A percentile compares a stretch with the other conserved stretches of the same genome.
Conservation (phyloP, 2,888 invertebrate species). For the Platycheirus rosarum region DNA sequence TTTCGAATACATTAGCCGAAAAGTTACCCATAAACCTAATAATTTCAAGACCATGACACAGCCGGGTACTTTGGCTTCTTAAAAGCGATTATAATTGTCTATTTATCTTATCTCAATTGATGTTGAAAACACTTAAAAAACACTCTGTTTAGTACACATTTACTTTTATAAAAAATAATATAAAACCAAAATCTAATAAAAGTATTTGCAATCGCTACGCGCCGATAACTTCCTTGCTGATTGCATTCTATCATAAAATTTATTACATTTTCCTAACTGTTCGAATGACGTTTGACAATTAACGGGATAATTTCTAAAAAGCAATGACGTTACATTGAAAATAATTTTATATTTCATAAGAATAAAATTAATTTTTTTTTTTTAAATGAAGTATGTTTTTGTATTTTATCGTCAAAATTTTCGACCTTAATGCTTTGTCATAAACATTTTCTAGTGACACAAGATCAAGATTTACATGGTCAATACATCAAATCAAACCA, state of each 20-base stretch:
- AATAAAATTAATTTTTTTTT: too few relatives aligned
- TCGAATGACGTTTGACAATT: constrained; percentile 16
- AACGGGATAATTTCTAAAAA: neutral
- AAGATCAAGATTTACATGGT: constrained; percentile 35
- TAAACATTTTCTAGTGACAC: constrained; percentile 18
- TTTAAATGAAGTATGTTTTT: too few relatives aligned
- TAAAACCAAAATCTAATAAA: neutral
- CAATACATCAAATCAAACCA: constrained; percentile 23
- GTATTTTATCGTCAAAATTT: too few relatives aligned
- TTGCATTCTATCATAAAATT: constrained; percentile 11
- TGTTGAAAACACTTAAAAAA: neutral
- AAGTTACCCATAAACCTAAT: neutral
- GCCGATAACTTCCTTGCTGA: constrained; percentile 19
- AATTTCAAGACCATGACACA: neutral
- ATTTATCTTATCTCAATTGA: neutral
- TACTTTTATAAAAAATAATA: neutral
- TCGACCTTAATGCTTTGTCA: neutral
- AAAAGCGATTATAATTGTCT: neutral
- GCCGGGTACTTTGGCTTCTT: neutral
- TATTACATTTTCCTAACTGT: constrained; percentile 7
- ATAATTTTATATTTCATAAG: too few relatives aligned
- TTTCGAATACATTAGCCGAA: too few relatives aligned
- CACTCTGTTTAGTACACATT: too few relatives aligned
- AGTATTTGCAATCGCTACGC: constrained; percentile 11
- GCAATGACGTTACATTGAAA: too few relatives aligned